A percentile compares a stretch with the other conserved stretches of the same genome.
Conservation (phyloP, 2,888 invertebrate species). For the Mythimna albipuncta region DNA sequence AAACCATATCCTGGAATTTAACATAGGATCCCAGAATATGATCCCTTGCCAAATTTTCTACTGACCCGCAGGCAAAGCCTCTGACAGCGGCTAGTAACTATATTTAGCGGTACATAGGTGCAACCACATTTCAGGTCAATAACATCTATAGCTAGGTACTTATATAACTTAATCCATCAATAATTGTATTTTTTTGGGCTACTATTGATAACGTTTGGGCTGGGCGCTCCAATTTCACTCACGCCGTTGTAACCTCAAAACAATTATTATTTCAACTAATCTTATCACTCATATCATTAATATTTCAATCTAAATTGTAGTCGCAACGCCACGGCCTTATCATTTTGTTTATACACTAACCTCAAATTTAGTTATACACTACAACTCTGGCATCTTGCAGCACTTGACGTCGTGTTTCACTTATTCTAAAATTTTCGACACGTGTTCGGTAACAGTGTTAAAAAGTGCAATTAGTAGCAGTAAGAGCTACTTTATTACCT, state of each 20-base stretch:
- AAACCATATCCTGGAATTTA: too few species aligned
- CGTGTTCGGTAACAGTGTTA: slow-evolving; percentile 5
- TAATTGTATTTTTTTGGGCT: slow-evolving; percentile 55
- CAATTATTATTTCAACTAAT: slow-evolving; percentile 61
- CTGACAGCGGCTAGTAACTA: too few species aligned
- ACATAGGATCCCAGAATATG: too few species aligned
- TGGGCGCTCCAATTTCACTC: slow-evolving; percentile 42
- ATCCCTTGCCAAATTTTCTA: too few species aligned
- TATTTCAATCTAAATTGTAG: slow-evolving; percentile 79
- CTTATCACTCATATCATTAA: slow-evolving; percentile 76
- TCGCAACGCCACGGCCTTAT: slow-evolving; percentile 74
- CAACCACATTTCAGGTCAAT: background rate
- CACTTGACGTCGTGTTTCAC: slow-evolving; percentile 31
- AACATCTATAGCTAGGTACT: slow-evolving; percentile 2
- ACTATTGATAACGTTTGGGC: slow-evolving; percentile 45
- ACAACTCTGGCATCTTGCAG: slow-evolving; percentile 60
- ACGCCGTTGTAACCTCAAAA: slow-evolving; percentile 60
- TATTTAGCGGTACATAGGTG: too few species aligned
- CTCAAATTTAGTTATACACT: slow-evolving; percentile 67
- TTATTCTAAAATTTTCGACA: slow-evolving; percentile 5
- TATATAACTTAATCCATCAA: slow-evolving; percentile 21
- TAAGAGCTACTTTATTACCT: slow-evolving; percentile 17
- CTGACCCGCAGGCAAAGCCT: too few species aligned
- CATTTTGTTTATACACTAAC: slow-evolving; percentile 73
- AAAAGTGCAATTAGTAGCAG: slow-evolving; percentile 24